Percentiles rank a stretch among this genome's conserved stretches.
phyloP scores from a whole-genome alignment of 1,140 invertebrate genomes.

The Bilobella aurantiaca region DNA sequence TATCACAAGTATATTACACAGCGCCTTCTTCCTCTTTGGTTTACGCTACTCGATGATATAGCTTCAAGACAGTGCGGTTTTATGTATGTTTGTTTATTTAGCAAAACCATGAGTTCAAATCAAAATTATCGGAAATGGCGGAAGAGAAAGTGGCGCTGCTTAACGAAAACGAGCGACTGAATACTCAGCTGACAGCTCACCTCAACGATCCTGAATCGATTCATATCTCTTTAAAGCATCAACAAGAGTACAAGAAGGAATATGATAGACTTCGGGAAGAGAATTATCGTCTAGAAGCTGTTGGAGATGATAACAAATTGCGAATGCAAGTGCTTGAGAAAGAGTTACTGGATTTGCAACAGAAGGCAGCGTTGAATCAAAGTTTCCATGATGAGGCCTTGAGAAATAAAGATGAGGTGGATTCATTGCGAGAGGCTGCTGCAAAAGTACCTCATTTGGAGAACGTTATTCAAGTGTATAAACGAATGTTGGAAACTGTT shows the following conservation, averaged over 20 bases:
- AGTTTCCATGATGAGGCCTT: constrained; percentile 58
- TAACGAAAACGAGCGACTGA: constrained; percentile 44
- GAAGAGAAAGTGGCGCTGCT: constrained; percentile 45
- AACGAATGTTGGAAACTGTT: constrained; percentile 89
- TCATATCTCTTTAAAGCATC: constrained; percentile 18
- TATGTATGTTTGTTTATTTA: constrained; percentile 9
- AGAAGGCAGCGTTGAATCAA: constrained; percentile 15
- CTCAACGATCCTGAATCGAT: constrained; percentile 29
- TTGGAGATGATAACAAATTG: constrained; percentile 25
- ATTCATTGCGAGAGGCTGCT: constrained; percentile 77
- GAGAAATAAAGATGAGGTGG: constrained; percentile 80
- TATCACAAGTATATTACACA: not conserved
- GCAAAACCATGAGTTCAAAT: constrained; percentile 34
- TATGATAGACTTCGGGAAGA: constrained; percentile 25
- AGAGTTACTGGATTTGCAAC: constrained; percentile 19
- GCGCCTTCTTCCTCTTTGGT: not conserved
- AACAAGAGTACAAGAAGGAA: constrained; percentile 26
- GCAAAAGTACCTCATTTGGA: constrained; percentile 78
- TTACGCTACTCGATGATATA: no score
- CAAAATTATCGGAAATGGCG: constrained; percentile 41
- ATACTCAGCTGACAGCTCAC: constrained; percentile 22
- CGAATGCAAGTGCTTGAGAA: constrained; percentile 21
- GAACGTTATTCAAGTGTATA: constrained; percentile 73
- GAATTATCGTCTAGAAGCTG: constrained; percentile 28
- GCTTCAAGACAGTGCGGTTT: no score